Conservation (phyloP, 2,888 invertebrate species). For the Aproaerema taeniolella region DNA sequence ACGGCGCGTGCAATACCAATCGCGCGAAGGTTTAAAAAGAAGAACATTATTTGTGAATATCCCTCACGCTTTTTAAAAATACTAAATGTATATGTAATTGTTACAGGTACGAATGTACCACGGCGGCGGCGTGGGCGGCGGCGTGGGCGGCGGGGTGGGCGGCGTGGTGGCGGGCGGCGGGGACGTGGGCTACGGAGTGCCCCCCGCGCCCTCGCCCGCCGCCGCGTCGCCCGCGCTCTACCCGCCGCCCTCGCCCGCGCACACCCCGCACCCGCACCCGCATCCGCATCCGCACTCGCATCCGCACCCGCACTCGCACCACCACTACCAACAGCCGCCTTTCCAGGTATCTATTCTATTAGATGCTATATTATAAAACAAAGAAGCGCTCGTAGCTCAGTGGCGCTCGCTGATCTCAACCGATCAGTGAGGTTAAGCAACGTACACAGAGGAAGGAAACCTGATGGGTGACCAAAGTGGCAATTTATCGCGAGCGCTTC, state of each 20-base stretch:
- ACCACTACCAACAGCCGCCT: slow-evolving; percentile 67
- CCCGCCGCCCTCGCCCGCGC: slow-evolving; percentile 70
- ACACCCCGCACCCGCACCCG: slow-evolving; percentile 51
- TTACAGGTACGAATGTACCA: slow-evolving; percentile 85
- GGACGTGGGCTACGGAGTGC: slow-evolving; percentile 49
- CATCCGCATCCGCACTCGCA: slow-evolving; percentile 33
- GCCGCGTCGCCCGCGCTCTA: slow-evolving; percentile 67
- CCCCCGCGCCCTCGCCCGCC: slow-evolving; percentile 58
- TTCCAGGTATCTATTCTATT: slow-evolving; percentile 52
- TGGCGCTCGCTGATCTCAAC: too few relatives aligned
- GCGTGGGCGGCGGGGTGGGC: slow-evolving; percentile 35
- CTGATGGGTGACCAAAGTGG: too few relatives aligned
- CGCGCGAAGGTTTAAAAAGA: too few relatives aligned
- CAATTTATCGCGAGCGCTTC: too few relatives aligned
- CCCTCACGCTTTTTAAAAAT: too few relatives aligned
- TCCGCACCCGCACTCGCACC: slow-evolving; percentile 44
- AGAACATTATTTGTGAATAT: too few relatives aligned
- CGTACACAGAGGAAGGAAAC: too few relatives aligned
- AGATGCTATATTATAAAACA: neutral
- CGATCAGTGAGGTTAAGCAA: too few relatives aligned
- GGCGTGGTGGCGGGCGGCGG: slow-evolving; percentile 29
- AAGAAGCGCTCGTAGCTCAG: too few relatives aligned
- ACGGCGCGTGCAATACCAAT: too few relatives aligned
- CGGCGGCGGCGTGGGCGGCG: slow-evolving; percentile 33
- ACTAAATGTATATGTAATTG: too few relatives aligned